Conservation (phyloP, 2,113 vertebrate species). For the Pteruthius melanotis region DNA sequence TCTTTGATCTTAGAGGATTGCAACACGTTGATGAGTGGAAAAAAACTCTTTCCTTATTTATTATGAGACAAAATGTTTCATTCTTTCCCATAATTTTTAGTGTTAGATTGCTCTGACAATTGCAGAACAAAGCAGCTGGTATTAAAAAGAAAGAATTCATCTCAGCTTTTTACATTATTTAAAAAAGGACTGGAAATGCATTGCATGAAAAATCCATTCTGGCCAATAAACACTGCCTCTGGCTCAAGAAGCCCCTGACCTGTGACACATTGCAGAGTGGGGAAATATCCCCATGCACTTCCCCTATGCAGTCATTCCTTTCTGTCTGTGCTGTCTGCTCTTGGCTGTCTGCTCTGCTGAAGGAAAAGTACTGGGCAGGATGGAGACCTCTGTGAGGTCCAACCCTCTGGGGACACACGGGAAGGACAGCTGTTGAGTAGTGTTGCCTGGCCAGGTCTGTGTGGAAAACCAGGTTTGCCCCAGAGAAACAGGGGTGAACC, state of each 20-base stretch:
- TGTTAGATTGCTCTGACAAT: background rate
- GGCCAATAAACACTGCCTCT: background rate
- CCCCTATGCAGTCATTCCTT: background rate
- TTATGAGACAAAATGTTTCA: background rate
- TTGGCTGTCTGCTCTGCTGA: background rate
- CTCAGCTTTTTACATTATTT: background rate
- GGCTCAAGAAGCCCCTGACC: background rate
- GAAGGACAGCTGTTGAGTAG: background rate
- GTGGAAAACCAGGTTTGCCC: background rate
- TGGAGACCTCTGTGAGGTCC: background rate
- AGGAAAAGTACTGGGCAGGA: background rate
- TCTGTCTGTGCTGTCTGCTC: background rate
- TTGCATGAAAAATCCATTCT: background rate
- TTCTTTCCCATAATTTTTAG: background rate
- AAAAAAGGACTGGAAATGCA: background rate
- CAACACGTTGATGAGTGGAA: background rate
- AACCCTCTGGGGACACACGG: rapidly evolving
- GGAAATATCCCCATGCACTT: background rate
- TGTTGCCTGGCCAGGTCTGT: background rate
- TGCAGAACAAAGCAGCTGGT: background rate
- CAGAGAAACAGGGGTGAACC: background rate
- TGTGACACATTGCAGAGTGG: background rate
- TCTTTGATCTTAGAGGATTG: background rate
- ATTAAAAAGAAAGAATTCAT: background rate
- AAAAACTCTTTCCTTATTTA: background rate